phyloP scores from a whole-genome alignment of 1,140 invertebrate species.

The Bombus balteatus region DNA sequence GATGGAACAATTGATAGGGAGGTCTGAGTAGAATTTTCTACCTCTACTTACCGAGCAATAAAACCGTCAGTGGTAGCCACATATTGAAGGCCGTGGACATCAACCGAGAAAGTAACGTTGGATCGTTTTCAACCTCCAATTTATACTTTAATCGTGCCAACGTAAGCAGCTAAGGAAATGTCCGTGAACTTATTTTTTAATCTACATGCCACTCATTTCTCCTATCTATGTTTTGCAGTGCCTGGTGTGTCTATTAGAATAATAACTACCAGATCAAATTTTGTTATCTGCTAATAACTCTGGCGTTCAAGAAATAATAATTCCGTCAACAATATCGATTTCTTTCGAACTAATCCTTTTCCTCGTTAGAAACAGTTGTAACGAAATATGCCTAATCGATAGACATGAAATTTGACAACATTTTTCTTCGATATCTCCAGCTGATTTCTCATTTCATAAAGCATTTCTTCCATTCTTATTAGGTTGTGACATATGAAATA shows the following conservation, averaged over 20 bases:
- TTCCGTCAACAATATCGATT: background rate
- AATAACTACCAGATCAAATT: no score
- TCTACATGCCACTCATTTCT: background rate
- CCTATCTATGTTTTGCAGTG: background rate
- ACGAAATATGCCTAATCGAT: background rate
- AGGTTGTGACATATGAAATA: no score
- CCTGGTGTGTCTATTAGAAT: no score
- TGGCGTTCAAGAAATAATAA: no score
- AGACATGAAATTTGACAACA: background rate
- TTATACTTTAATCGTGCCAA: constrained; percentile 40
- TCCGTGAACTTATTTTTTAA: constrained; percentile 5
- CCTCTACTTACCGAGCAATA: constrained; percentile 74
- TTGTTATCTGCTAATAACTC: no score
- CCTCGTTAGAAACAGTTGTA: background rate
- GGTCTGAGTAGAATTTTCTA: background rate
- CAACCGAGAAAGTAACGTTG: constrained; percentile 36
- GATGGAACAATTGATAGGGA: no score
- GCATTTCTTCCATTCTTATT: no score
- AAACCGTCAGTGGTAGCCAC: constrained; percentile 61
- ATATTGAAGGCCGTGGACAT: constrained; percentile 48
- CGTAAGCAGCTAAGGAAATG: constrained; percentile 18
- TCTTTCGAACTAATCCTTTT: background rate
- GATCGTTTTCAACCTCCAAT: background rate
- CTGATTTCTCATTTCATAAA: no score
- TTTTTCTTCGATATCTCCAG: background rate